Percentiles rank a stretch among this genome's conserved stretches.
Evolutionary conservation across 2,888 invertebrate genomes (phyloP).

Genomic region (Zaprionus lineosus): DNA sequence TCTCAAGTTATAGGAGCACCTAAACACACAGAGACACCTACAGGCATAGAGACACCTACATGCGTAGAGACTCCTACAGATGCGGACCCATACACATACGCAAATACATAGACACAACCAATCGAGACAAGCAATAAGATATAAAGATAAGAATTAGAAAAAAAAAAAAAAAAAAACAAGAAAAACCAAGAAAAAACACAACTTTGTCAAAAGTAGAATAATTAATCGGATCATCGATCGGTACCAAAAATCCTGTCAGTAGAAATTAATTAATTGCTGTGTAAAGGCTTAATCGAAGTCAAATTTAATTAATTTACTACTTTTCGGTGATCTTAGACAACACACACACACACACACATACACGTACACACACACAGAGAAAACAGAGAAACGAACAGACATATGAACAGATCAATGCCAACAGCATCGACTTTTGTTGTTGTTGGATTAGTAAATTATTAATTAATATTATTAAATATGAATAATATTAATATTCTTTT

Average conservation of each 20-base stretch:
- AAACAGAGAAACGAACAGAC: background rate
- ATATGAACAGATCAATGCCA: background rate
- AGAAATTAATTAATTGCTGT: constrained; percentile 32
- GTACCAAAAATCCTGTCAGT: constrained; percentile 66
- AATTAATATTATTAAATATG: too few relatives aligned
- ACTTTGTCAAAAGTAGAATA: too few relatives aligned
- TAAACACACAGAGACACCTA: too few relatives aligned
- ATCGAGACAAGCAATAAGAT: too few relatives aligned
- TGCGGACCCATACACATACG: too few relatives aligned
- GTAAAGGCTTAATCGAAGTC: constrained; percentile 26
- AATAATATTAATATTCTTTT: constrained; percentile 33
- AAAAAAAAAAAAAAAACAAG: too few relatives aligned
- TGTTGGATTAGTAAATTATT: background rate
- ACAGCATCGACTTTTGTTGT: background rate
- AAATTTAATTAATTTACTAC: background rate
- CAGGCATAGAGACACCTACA: too few relatives aligned
- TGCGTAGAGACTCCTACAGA: too few relatives aligned
- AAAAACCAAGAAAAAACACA: too few relatives aligned
- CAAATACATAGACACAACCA: too few relatives aligned
- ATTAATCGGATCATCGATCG: constrained; percentile 53
- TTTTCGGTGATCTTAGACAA: background rate
- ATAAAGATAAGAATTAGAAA: too few relatives aligned
- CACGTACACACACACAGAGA: constrained; percentile 5
- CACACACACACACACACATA: background rate
- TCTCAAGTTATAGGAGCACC: too few relatives aligned